Evolutionary conservation across 2,888 invertebrate genomes (phyloP).

Genomic region (Meghimatium bilineatum): DNA sequence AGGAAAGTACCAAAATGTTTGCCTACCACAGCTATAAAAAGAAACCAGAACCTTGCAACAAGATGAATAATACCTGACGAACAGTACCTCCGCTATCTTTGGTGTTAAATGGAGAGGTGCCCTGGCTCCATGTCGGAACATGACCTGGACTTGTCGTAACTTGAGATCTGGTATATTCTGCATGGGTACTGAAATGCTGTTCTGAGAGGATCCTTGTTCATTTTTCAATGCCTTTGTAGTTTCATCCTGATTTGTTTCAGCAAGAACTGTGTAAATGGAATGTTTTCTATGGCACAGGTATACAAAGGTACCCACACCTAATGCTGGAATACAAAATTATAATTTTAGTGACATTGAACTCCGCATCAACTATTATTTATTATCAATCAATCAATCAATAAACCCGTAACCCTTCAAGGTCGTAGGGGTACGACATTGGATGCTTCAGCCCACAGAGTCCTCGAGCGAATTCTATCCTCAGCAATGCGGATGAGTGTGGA

Average conservation of each 20-base stretch:
- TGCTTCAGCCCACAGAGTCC: too few relatives aligned
- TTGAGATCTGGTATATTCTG: slow-evolving; percentile 39
- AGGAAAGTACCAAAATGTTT: too few relatives aligned
- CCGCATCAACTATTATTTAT: too few relatives aligned
- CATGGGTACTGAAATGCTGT: not conserved
- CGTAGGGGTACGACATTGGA: too few relatives aligned
- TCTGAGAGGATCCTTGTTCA: not conserved
- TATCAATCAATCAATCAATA: too few relatives aligned
- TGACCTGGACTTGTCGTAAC: slow-evolving; percentile 68
- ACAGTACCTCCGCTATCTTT: slow-evolving; percentile 56
- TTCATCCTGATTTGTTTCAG: not conserved
- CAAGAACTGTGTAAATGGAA: not conserved
- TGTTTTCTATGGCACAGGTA: slow-evolving; percentile 12
- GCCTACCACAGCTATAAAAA: not conserved
- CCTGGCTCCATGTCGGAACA: slow-evolving; percentile 72
- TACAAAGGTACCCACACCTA: slow-evolving; percentile 15
- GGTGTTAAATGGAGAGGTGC: slow-evolving; percentile 57
- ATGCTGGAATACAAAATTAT: slow-evolving; percentile 4
- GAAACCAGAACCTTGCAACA: not conserved
- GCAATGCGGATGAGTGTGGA: too few relatives aligned
- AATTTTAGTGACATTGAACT: too few relatives aligned
- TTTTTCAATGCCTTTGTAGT: not conserved
- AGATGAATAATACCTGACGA: slow-evolving; percentile 1
- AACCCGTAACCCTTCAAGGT: too few relatives aligned
- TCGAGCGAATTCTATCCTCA: too few relatives aligned